phyloP scores from a whole-genome alignment of 2,888 invertebrate genomes.

The Polietes domitor region DNA sequence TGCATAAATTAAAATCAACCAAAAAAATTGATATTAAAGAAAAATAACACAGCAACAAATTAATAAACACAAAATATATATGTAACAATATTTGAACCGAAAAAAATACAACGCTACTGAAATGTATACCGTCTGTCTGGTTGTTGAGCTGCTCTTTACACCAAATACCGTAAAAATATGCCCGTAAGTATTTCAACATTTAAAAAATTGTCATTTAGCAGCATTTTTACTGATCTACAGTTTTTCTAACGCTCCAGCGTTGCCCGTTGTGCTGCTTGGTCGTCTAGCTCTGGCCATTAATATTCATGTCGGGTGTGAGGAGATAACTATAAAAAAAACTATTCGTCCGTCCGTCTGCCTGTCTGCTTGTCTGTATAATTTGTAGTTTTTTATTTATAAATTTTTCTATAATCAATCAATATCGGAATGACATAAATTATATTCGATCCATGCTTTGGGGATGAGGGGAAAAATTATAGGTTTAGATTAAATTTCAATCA shows the following conservation, averaged over 20 bases:
- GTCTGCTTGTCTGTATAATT: neutral
- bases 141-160: constrained; percentile 15
- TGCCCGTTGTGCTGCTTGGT: neutral
- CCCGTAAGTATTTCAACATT: neutral
- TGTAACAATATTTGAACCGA: constrained; percentile 46
- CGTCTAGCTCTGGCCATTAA: constrained; percentile 32
- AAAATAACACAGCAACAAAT: neutral
- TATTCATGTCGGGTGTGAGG: constrained; percentile 47
- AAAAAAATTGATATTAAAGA: constrained; percentile 8
- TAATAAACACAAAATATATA: constrained; percentile 27
- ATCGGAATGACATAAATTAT: constrained; percentile 54
- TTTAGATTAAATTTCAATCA: constrained; percentile 61
- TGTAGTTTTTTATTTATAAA: constrained; percentile 4
- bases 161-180: constrained; percentile 27
- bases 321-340: constrained; percentile 2
- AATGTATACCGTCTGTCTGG: neutral
- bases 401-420: constrained; percentile 61
- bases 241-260: neutral
- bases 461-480: constrained; percentile 30
- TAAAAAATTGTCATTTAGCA: neutral
- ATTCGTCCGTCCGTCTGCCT: neutral
- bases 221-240: neutral
- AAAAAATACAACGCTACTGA: constrained; percentile 59
- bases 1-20: constrained; percentile 62
- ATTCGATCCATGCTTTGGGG: constrained; percentile 50